Base-by-base conservation (phyloP, 2,113 vertebrate genomes). In the Glaucidium brasilianum region DNA sequence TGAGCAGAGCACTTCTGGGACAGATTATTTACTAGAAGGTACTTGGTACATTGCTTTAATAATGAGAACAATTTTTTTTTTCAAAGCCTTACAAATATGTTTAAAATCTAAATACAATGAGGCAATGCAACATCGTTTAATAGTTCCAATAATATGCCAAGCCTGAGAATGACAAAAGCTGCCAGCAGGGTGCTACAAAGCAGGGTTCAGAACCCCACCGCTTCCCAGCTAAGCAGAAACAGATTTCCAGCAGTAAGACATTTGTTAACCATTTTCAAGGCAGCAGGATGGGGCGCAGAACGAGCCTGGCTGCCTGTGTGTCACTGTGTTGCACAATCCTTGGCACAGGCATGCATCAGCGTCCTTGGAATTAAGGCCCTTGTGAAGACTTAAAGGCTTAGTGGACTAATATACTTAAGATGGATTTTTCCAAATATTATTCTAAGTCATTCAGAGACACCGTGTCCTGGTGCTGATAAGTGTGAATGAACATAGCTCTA, bases 51-150 rank as follows among this genome's bases (percentile, higher is more conserved):
- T 88, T 94, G 95, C 93, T 96, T 88, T 94, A 96, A 95, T 97
- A 97, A 97, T 67, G 66, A 93, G 86, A 95, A 85, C 90, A 50
- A 30, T 30, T 37, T 49, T 64, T 59, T 83, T 74, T 90, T 68
- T n/a, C 81, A 89, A 96, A 97, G 87, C 76, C 88, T 92, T 93
- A 89, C 91, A 97, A 97, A 97, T 95, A 97, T 96, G 95, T 97
- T 97, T 97, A 96, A 97, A 96, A 97, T 97, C 95, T 97, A 93
- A 97, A 96, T 63, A 97, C 95, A 97, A 96, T 94, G 96, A 97
- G 95, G 94, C 97, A 95, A 94, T 77, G 67, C 97, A 77, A 71
- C 89, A 96, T 92, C 91, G 29, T 93, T 97, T 95, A 96, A 97
- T 71, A 94, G 93, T 56, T 96, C 89, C 94, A 96, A 73, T 92